Percentiles rank a stretch among this genome's conserved stretches.
Evolutionary conservation across 2,797 vertebrate species (phyloP).

Genomic region (Cottoperca gobio): DNA sequence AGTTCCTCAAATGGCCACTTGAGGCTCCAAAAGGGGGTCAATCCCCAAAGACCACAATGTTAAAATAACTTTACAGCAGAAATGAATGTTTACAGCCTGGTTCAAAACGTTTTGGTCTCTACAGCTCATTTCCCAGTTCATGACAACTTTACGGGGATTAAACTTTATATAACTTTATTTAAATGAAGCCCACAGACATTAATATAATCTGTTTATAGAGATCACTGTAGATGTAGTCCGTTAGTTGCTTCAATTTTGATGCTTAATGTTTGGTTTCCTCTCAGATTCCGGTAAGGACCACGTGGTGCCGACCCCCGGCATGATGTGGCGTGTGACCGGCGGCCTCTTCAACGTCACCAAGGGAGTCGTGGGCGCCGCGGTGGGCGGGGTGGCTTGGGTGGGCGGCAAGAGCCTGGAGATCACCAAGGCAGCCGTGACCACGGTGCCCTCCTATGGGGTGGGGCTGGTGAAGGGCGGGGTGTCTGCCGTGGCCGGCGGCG

Average conservation of each 20-base stretch:
- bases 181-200: no score
- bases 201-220: no score
- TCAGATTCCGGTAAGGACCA: slow-evolving; percentile 80
- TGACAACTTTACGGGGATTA: no score
- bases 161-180: no score
- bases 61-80: no score
- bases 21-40: no score
- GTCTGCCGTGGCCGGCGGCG: slow-evolving; percentile 83
- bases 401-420: slow-evolving; percentile 86
- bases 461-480: slow-evolving; percentile 85
- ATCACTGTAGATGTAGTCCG: no score
- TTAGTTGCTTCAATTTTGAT: neutral
- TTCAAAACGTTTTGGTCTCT: no score
- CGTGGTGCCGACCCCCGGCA: slow-evolving; percentile 57
- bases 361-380: slow-evolving; percentile 83
- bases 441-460: slow-evolving; percentile 79
- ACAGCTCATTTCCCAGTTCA: no score
- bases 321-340: slow-evolving; percentile 85
- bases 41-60: no score
- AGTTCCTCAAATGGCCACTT: no score
- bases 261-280: slow-evolving; percentile 7
- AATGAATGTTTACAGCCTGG: no score
- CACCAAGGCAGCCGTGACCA: slow-evolving; percentile 84
- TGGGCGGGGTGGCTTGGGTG: slow-evolving; percentile 86
- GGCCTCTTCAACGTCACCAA: slow-evolving; percentile 85